Conservation (phyloP, 2,888 invertebrate species). For the Nebria brevicollis region DNA sequence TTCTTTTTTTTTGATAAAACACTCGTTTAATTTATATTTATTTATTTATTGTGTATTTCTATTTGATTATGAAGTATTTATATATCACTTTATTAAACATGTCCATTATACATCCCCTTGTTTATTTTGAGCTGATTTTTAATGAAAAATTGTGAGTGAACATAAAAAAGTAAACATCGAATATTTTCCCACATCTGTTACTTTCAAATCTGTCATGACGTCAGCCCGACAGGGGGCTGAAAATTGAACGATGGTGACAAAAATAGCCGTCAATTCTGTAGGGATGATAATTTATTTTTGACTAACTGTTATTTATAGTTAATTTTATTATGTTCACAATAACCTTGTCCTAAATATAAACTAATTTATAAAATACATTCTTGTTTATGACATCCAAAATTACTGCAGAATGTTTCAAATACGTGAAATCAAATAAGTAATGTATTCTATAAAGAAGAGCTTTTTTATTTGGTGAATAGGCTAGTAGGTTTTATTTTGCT, state of each 20-base stretch:
- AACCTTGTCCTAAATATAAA: no score
- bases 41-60: neutral
- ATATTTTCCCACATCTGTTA: slow-evolving; percentile 1
- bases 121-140: neutral
- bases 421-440: neutral
- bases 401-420: no score
- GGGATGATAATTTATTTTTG: neutral
- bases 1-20: no score
- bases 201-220: neutral
- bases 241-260: neutral
- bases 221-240: neutral
- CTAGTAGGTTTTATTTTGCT: neutral
- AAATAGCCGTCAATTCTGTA: neutral
- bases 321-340: neutral
- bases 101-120: neutral
- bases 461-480: neutral
- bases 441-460: neutral
- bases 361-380: no score
- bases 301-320: neutral
- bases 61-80: neutral
- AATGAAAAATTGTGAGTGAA: neutral
- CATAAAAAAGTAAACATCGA: neutral
- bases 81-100: neutral
- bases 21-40: no score
- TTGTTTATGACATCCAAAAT: neutral